These are phyloP conservation scores for Rhinella marina DNA, from an alignment of 2,797 vertebrate genomes.

Conservation along the genomic window DNA sequence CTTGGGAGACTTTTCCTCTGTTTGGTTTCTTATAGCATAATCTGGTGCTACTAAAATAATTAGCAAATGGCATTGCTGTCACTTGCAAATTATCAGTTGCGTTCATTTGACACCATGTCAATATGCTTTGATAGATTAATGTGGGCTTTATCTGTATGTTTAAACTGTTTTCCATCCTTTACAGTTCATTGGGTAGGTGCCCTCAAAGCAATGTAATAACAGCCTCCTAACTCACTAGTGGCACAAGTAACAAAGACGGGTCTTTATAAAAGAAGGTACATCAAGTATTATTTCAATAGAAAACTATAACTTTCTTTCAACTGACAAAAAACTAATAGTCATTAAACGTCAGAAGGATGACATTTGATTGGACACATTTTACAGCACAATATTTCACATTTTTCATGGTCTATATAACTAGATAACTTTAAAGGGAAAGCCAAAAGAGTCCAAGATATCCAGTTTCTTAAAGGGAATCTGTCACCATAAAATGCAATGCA, in stretches of 20 bases:
- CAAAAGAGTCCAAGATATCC: too few species aligned
- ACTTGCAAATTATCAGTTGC: background rate
- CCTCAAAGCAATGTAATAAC: background rate
- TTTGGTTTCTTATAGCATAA: background rate
- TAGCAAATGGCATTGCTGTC: background rate
- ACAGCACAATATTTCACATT: background rate
- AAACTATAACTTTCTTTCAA: background rate
- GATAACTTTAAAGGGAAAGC: background rate
- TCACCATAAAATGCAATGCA: too few species aligned
- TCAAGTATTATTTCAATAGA: background rate
- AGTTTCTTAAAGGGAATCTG: too few species aligned
- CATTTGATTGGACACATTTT: background rate
- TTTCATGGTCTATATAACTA: background rate
- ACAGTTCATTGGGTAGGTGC: background rate
- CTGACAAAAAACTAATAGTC: background rate
- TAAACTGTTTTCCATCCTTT: background rate
- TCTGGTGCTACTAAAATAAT: background rate
- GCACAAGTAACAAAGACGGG: background rate
- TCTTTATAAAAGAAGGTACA: background rate
- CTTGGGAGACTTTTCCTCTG: background rate
- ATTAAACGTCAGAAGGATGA: background rate
- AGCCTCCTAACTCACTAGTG: background rate
- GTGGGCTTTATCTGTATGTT: background rate
- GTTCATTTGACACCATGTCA: background rate
- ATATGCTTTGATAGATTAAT: background rate